Evolutionary conservation across 2,888 invertebrate species (phyloP), one percentile per base, ranked within the genome.

Genomic region (Octonoba sinensis): DNA sequence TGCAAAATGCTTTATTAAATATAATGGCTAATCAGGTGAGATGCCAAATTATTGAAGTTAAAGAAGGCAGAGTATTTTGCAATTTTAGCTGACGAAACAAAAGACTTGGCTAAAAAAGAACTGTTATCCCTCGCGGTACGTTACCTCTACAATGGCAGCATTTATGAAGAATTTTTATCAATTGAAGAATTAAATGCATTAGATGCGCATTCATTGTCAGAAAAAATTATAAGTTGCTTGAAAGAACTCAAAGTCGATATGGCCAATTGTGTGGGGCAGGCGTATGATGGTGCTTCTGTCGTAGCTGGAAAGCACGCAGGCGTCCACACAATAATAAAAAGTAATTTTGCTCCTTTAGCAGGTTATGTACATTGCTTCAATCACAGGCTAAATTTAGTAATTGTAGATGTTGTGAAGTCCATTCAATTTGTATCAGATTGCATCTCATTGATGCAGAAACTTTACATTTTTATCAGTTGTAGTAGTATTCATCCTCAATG

Each of bases 351-450:
- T 4, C 70, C 59, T 44, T 20, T 57, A 20, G 69, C 47, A 44
- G 57, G 57, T 18, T 70, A 70, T 20, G 46, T 57, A 1, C 59
- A 70, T n/a, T 69, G 69, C 13, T 69, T 69, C 18, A 69, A 57
- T 13, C 69, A 69, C 44, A 36, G 69, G 44, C 56, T 69, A 20
- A 69, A 69, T 57, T 57, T 69, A 56, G 69, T 69, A 1, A 69
- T 56, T n/a, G 69, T 69, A 4, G 56, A 69, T 20, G 69, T 69
- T 54, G 69, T 56, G 1, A 69, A 57, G 15, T 36, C 57, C 3
- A 46, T 36, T 11, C 36, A 54, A 16, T 54, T n/a, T 20, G n/a
- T 67, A 3, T 0, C 16, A 0, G 22, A 67, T n/a, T 54, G 24
- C 0, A 27, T 67, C 13, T 67, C 67, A 15, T 27, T 67, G 27